A percentile compares a stretch with the other conserved stretches of the same genome.
Conservation (phyloP, 2,113 vertebrate species). For the Mesocricetus auratus region DNA sequence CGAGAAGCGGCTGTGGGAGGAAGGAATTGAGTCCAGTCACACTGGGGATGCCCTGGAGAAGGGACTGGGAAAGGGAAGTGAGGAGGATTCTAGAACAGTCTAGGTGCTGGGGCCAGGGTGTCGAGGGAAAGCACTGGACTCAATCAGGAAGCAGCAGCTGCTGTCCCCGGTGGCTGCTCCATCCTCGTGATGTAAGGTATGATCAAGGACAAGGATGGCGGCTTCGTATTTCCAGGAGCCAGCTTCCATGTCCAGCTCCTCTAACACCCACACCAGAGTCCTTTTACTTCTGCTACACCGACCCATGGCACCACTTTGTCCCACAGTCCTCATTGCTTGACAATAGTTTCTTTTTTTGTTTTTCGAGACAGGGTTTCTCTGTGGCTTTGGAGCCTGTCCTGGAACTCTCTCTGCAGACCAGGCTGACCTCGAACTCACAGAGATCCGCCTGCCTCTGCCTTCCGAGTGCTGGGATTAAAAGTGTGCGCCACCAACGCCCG, state of each 20-base stretch:
- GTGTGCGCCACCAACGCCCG: too few relatives aligned
- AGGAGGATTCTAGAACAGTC: background rate
- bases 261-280: background rate
- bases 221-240: background rate
- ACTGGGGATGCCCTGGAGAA: background rate
- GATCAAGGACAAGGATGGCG: background rate
- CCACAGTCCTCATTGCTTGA: background rate
- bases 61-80: background rate
- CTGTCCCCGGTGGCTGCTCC: background rate
- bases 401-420: too few relatives aligned
- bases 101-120: background rate
- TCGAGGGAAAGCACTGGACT: too few relatives aligned
- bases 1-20: slow-evolving; percentile 91
- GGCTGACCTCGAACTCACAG: too few relatives aligned
- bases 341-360: background rate
- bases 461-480: too few relatives aligned
- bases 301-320: background rate
- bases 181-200: background rate
- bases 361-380: too few relatives aligned
- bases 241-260: background rate
- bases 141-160: background rate
- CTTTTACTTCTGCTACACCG: too few relatives aligned
- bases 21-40: background rate
- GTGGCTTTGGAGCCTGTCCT: too few relatives aligned
- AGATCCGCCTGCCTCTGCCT: too few relatives aligned